Evolutionary conservation across 2,113 vertebrate genomes (phyloP), one percentile per base, ranked within the genome.

Genomic region (Xiphophorus couchianus): DNA sequence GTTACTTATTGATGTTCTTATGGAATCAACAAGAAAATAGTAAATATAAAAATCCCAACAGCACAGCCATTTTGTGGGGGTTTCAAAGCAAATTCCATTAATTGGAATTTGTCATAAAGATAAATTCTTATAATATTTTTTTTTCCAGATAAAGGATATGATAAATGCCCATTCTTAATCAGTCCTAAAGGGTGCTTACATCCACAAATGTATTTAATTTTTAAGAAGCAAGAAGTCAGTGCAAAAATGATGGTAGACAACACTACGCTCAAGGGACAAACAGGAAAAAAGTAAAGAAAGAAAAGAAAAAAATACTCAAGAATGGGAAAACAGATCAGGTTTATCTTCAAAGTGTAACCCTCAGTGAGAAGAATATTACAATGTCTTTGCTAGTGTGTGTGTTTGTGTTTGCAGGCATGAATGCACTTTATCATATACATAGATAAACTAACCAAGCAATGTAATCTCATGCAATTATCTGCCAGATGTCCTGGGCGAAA

Each of bases 261-360:
- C 7, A 58, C 22, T 58, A n/a, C 9, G 51, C 22, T 58, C 22
- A 58, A 58, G 51, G 22, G 51, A 9, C 51, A 58, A 58, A 58
- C 25, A 58, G 71, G 72, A 81, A 74, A 37, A 69, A 74, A 70
- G 42, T 60, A 51, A 76, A 83, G 80, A 58, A 73, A 48, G 62
- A 42, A 88, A 19, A 44, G 70, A 68, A 71, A 67, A 44, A 76
- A 80, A 75, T 76, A 66, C 74, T 76, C 60, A 65, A 74, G 74
- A 84, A 73, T 5, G n/a, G 74, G 67, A 89, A 85, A 12, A 5
- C 39, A 33, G 60, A 91, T 69, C 44, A 39, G 73, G 65, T 65
- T 66, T 5, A 13, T 63, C n/a, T 25, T 48, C 17, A 17, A 48
- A 2, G 35, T 65, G 27, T 72, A 33, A 6, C 31, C 19, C 31